Evolutionary conservation across 1,140 invertebrate species (phyloP), one percentile per base, ranked within the genome.

Genomic region (Diorhabda carinulata): DNA sequence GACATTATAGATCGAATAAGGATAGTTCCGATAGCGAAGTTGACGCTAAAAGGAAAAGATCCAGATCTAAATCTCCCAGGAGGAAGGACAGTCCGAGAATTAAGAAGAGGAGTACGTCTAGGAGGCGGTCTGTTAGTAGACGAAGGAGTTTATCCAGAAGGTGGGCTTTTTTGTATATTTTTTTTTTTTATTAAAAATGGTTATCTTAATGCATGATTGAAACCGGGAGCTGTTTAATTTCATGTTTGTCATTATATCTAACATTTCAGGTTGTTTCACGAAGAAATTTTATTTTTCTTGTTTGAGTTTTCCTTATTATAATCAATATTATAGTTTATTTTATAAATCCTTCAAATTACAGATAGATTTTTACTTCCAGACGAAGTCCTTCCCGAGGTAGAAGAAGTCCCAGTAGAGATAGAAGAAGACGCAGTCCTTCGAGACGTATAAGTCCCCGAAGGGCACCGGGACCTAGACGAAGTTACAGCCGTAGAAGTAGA

Each of bases 1-100:
- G 94, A 42, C 93, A 95, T 64, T 96, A 96, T 77, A 86, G 94
- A 6, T 94, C 93, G 62, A 94, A 94, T 76, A 91, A 92, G 58
- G 90, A 92, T 72, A 90, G 88, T 43, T 91, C 89, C 1, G 90
- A 87, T 61, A 92, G 89, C 73, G 78, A 81, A 67, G 65, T 71
- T 3, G 79, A 78, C 57, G 78, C 76, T 61, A 78, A 78, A 62
- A 71, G 78, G 47, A 73, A 73, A 9, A 75, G 79, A 70, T 79
- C 78, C 40, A 9, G 82, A 77, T 71, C 84, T 79, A 76, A 83
- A 79, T 74, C 81, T 78, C 65, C 81, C 73, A 66, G 75, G 72
- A 40, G 82, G 9, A 75, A 70, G 57, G 71, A 71, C 76, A 75
- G 76, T 66, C 69, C 72, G 1, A 77, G 79, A 45, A 66, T 77